phyloP scores from a whole-genome alignment of 2,888 invertebrate species.

The Muschampia plurimacula region DNA sequence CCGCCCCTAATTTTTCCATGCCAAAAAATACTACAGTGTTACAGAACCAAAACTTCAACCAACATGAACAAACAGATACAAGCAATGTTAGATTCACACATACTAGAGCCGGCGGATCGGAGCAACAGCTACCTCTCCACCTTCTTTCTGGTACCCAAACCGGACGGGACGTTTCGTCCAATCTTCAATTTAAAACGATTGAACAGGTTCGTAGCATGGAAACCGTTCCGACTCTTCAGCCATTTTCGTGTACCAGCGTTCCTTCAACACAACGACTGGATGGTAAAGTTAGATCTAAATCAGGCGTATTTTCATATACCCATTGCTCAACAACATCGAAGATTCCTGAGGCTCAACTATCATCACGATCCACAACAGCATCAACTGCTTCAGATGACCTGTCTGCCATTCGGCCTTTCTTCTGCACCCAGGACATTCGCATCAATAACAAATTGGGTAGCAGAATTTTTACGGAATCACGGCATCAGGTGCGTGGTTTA shows the following conservation, averaged over 20 bases:
- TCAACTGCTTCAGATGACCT: slow-evolving; percentile 41
- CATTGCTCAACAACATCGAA: slow-evolving; percentile 35
- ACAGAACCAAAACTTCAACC: slow-evolving; percentile 16
- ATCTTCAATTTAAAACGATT: slow-evolving; percentile 37
- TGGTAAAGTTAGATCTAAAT: slow-evolving; percentile 43
- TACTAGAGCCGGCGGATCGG: slow-evolving; percentile 39
- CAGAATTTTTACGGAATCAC: neutral
- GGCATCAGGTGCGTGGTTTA: slow-evolving; percentile 46
- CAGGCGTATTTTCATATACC: slow-evolving; percentile 47
- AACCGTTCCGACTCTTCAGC: slow-evolving; percentile 39
- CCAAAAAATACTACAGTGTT: slow-evolving; percentile 18
- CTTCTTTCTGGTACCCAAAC: slow-evolving; percentile 43
- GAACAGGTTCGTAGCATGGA: slow-evolving; percentile 38
- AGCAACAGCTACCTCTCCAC: slow-evolving; percentile 41
- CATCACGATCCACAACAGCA: neutral
- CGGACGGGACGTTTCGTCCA: neutral
- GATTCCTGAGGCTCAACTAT: slow-evolving; percentile 43
- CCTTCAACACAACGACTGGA: slow-evolving; percentile 43
- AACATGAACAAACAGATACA: slow-evolving; percentile 39
- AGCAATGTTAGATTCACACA: slow-evolving; percentile 37
- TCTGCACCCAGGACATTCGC: slow-evolving; percentile 13
- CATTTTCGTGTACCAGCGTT: slow-evolving; percentile 43
- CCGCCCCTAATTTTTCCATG: slow-evolving; percentile 38
- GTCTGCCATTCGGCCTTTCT: slow-evolving; percentile 8
- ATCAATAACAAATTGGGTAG: neutral